A percentile compares a stretch with the other conserved stretches of the same genome.
Conservation (phyloP, 1,140 invertebrate genomes). For the Drosophila prosaltans region DNA sequence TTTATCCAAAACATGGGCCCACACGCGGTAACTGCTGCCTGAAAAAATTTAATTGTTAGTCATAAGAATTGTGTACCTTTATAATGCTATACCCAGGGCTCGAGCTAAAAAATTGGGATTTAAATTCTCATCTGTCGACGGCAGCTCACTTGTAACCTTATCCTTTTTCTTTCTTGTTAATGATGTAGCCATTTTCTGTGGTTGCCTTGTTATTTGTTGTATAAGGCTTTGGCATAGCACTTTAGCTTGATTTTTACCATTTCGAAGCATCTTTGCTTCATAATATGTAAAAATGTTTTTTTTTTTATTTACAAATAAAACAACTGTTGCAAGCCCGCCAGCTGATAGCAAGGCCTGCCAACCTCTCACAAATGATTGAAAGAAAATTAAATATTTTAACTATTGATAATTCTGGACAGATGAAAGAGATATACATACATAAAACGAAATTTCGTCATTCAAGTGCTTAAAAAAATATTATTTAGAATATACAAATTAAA, state of each 20-base stretch:
- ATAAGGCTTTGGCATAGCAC: constrained; percentile 27
- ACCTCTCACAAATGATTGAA: too few relatives aligned
- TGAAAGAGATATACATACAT: too few relatives aligned
- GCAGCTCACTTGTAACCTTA: constrained; percentile 34
- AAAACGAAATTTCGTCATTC: too few relatives aligned
- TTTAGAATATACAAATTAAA: too few relatives aligned
- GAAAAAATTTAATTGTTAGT: background rate
- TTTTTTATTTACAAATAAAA: constrained; percentile 12
- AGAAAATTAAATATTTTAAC: too few relatives aligned
- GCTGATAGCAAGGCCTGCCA: background rate
- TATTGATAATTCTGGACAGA: too few relatives aligned
- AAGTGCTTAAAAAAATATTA: too few relatives aligned
- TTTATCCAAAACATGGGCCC: constrained; percentile 57
- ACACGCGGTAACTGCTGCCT: constrained; percentile 58
- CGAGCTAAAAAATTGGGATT: constrained; percentile 57
- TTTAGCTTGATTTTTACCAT: constrained; percentile 38
- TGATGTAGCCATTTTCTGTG: constrained; percentile 27
- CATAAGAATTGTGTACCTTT: background rate
- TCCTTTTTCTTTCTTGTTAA: constrained; percentile 18
- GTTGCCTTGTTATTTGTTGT: background rate
- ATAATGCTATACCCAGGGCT: constrained; percentile 36
- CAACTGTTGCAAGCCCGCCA: constrained; percentile 23
- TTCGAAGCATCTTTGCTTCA: constrained; percentile 61
- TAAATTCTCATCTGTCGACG: constrained; percentile 48
- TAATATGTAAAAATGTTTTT: constrained; percentile 25